Conservation (phyloP, 2,797 vertebrate genomes). For the Anableps anableps region DNA sequence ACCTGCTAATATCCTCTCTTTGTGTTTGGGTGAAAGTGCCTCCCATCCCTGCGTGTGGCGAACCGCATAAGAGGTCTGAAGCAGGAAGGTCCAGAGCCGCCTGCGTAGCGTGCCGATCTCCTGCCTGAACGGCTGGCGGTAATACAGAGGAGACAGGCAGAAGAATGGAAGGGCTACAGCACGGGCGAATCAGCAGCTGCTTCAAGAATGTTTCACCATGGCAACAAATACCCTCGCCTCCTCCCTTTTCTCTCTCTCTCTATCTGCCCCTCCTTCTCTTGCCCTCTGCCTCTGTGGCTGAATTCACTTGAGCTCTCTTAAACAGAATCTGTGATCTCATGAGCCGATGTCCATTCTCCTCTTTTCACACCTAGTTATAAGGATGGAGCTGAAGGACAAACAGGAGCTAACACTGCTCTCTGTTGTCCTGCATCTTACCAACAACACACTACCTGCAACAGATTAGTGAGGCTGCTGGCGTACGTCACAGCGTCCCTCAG, state of each 20-base stretch:
- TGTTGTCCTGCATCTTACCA: constrained; percentile 25
- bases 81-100: constrained; percentile 94
- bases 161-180: constrained; percentile 69
- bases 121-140: constrained; percentile 89
- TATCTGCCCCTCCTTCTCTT: constrained; percentile 13
- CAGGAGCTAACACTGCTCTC: constrained; percentile 36
- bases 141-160: constrained; percentile 51
- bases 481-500: constrained; percentile 61
- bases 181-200: constrained; percentile 98
- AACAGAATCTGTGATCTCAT: constrained; percentile 92
- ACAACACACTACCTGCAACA: constrained; percentile 34
- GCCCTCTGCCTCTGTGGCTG: constrained; percentile 51
- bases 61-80: constrained; percentile 92
- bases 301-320: constrained; percentile 71
- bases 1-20: constrained; percentile 92
- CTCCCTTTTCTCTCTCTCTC: constrained; percentile 50
- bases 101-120: constrained; percentile 89
- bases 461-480: constrained; percentile 69
- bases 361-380: constrained; percentile 71
- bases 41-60: constrained; percentile 95
- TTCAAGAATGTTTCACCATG: constrained; percentile 92
- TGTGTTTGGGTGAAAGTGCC: constrained; percentile 85
- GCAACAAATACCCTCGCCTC: constrained; percentile 91
- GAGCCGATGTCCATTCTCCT: constrained; percentile 70
- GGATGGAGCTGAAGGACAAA: constrained; percentile 48